phyloP scores from a whole-genome alignment of 2,113 vertebrate species.

The Calyptomena viridis region DNA sequence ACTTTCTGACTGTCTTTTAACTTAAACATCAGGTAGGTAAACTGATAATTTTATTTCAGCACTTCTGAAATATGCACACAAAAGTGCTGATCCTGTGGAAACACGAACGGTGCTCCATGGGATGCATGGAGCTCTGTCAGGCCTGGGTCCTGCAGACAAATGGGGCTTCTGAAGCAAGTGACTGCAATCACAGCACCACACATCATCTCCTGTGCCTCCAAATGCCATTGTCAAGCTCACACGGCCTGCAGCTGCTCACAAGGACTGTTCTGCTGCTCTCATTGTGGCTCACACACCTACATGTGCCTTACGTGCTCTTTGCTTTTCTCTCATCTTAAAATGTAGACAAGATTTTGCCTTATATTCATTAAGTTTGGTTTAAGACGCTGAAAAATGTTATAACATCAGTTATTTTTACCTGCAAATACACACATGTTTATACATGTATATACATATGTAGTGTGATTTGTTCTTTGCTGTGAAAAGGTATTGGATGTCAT shows the following conservation, averaged over 20 bases:
- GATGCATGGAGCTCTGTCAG: background rate
- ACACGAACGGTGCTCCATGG: background rate
- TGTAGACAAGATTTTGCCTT: background rate
- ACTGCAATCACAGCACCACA: background rate
- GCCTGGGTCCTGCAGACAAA: background rate
- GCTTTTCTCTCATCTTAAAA: background rate
- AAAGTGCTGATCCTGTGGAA: background rate
- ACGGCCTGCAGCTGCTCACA: rapidly evolving
- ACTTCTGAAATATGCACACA: background rate
- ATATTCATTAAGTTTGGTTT: background rate
- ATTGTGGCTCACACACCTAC: background rate
- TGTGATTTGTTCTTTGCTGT: background rate
- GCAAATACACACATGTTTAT: background rate
- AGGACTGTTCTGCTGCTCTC: background rate
- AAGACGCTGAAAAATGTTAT: background rate
- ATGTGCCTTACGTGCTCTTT: background rate
- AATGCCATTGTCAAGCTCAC: background rate
- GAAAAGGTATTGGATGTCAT: background rate
- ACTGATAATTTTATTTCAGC: background rate
- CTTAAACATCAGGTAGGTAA: background rate
- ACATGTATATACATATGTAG: background rate
- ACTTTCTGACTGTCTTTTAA: background rate
- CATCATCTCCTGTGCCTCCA: background rate
- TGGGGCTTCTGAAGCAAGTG: background rate
- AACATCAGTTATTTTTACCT: background rate